Conservation (phyloP, 2,113 vertebrate species). For the Hydrolagus affinis region DNA sequence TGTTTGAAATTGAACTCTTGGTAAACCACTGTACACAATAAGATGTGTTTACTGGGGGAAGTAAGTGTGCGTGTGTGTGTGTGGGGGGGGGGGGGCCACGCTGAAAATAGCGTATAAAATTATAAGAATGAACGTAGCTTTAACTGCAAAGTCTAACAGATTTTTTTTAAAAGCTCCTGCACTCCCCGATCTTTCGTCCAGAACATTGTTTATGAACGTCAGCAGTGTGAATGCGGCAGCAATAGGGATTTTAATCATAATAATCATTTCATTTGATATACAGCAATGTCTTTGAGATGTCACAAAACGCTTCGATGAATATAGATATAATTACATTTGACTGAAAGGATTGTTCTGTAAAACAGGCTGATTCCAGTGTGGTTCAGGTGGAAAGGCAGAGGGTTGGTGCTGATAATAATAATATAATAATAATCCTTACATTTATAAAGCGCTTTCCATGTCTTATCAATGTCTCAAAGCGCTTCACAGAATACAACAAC, state of each 20-base stretch:
- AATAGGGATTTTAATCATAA: no score
- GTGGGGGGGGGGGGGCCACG: neutral
- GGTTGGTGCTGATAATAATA: neutral
- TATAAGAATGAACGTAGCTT: neutral
- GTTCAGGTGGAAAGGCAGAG: neutral
- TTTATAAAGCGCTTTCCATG: neutral
- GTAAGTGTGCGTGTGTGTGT: neutral
- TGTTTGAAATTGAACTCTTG: neutral
- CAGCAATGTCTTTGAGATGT: no score
- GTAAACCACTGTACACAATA: neutral
- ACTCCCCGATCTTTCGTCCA: no score
- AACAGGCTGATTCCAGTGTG: neutral
- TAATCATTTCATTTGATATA: no score
- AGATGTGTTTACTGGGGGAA: neutral
- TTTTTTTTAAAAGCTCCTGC: neutral
- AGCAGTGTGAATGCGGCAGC: no score
- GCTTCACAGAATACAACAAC: no score
- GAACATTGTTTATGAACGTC: no score
- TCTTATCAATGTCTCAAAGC: no score
- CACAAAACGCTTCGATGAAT: no score
- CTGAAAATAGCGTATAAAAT: no score
- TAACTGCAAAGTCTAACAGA: neutral
- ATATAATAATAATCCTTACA: neutral
- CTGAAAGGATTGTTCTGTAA: no score
- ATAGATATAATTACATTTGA: no score